Evolutionary conservation across 2,797 vertebrate species (phyloP), one percentile per base, ranked within the genome.

Genomic region (Onychomys arenicola): DNA sequence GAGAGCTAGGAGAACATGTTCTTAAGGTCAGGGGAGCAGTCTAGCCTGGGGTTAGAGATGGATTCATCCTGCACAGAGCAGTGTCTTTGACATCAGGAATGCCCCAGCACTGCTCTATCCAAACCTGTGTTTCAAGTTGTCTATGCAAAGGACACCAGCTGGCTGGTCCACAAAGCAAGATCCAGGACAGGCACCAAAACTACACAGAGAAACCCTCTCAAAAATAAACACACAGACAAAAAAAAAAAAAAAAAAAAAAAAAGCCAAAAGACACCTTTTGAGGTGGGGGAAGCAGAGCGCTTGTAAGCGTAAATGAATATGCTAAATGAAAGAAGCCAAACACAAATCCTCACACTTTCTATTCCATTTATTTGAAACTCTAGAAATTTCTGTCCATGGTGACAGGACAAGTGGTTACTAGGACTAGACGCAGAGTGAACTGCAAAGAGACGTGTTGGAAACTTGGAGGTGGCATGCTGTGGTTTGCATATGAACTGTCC

Each of bases 321-420:
- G 59, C 57, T 21, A 63, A 83, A 82, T 13, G 23, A 82, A 82
- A 61, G 27, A 40, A 83, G 59, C 81, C 37, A 32, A 37, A 95
- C 91, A 71, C 21, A 67, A 93, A 61, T 34, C 21, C 40, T 78
- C n/a, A 25, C 29, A 34, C 5, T 82, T 75, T 67, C 61, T 71
- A 94, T 82, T 89, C 76, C 71, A 43, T 57, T 78, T 67, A 32
- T 34, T 29, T 82, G 40, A 93, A 93, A 92, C 29, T 67, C 85
- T 59, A 96, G 93, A 71, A 92, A 92, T 85, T 86, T 67, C 73
- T 78, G 73, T 40, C n/a, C 32, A 27, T 40, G 25, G 61, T 91
- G 86, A 91, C 49, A 94, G 75, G 81, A 85, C 63, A 25, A n/a
- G n/a, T 16, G 21, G 34, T 46, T 76, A 8, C 14, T 2, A 16